phyloP scores from a whole-genome alignment of 2,113 vertebrate genomes.

The Osmerus eperlanus region DNA sequence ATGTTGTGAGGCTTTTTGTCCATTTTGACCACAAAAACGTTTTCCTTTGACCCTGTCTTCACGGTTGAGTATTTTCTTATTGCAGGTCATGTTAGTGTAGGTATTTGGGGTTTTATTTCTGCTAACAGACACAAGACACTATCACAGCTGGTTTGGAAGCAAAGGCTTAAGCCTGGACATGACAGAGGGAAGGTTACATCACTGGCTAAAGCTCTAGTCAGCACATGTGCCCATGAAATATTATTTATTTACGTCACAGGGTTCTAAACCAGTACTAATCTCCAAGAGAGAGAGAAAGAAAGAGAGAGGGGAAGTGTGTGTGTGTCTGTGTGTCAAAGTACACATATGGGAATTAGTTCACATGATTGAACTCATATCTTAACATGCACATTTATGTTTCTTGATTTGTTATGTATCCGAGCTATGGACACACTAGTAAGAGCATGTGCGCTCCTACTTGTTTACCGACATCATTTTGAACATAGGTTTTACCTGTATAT shows the following conservation, averaged over 20 bases:
- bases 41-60: neutral
- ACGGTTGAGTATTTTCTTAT: neutral
- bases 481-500: too few relatives aligned
- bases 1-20: neutral
- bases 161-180: constrained; percentile 10
- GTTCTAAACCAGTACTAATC: constrained; percentile 14
- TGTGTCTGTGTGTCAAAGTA: constrained; percentile 1
- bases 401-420: too few relatives aligned
- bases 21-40: neutral
- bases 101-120: constrained; percentile 15
- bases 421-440: too few relatives aligned
- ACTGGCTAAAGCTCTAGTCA: constrained; percentile 21
- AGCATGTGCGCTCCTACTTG: too few relatives aligned
- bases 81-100: neutral
- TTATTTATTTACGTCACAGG: constrained; percentile 26
- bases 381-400: too few relatives aligned
- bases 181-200: constrained; percentile 39
- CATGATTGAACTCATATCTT: too few relatives aligned
- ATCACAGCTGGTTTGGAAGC: constrained; percentile 24
- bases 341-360: constrained; percentile 7
- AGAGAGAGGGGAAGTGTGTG: neutral
- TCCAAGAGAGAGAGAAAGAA: neutral
- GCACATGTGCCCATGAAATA: constrained; percentile 15
- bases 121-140: constrained; percentile 12
- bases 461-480: too few relatives aligned